These are phyloP conservation scores for Platyura marginata DNA, from an alignment of 1,140 invertebrate genomes.

Conservation along the genomic window DNA sequence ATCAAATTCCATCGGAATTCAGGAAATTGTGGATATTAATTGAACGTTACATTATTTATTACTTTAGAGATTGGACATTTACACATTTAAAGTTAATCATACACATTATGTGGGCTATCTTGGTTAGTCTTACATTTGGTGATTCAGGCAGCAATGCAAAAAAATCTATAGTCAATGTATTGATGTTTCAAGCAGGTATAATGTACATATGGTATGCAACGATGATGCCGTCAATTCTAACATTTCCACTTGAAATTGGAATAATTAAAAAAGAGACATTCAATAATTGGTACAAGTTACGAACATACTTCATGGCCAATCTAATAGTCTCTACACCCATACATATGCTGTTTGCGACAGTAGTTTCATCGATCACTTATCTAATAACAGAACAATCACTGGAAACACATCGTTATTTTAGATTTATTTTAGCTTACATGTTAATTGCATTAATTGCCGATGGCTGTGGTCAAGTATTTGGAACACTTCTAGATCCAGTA, in stretches of 20 bases:
- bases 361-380: conserved; percentile 53
- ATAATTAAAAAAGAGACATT: conserved; percentile 78
- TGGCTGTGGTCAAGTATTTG: conserved; percentile 47
- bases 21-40: conserved; percentile 37
- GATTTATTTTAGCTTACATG: conserved; percentile 50
- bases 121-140: conserved; percentile 44
- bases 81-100: conserved; percentile 43
- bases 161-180: conserved; percentile 48
- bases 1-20: conserved; percentile 37
- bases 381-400: conserved; percentile 65
- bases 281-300: conserved; percentile 89
- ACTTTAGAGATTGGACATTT: conserved; percentile 55
- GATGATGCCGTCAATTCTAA: conserved; percentile 55
- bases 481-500: conserved; percentile 46
- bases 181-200: conserved; percentile 38
- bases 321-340: conserved; percentile 42
- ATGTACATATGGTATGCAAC: conserved; percentile 54
- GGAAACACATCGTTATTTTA: conserved; percentile 50
- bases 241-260: conserved; percentile 64
- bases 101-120: conserved; percentile 41
- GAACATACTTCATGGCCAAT: conserved; percentile 69
- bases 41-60: conserved; percentile 34
- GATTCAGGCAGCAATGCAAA: conserved; percentile 43
- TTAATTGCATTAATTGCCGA: conserved; percentile 51
- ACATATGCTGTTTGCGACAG: conserved; percentile 40